Evolutionary conservation across 2,797 vertebrate genomes (phyloP).

Genomic region (Alfaro cultratus): DNA sequence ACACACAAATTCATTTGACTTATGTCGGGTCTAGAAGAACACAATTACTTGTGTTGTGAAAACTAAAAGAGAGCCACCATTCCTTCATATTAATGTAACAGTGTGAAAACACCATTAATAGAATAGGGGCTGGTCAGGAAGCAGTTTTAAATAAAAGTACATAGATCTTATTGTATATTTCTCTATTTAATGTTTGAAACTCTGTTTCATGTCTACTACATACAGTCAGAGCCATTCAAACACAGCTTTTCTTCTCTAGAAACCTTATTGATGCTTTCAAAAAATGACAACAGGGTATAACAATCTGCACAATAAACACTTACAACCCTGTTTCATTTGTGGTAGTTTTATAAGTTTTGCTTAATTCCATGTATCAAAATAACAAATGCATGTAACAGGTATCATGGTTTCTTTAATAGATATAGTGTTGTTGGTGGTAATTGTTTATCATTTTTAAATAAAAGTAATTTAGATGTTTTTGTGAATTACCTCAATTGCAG

Average conservation of each 20-base stretch:
- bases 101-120: neutral
- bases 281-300: neutral
- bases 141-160: neutral
- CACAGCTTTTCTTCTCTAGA: neutral
- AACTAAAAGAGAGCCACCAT: neutral
- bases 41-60: neutral
- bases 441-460: neutral
- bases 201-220: neutral
- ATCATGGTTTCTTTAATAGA: neutral
- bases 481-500: neutral
- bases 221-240: neutral
- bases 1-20: neutral
- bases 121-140: neutral
- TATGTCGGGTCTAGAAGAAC: neutral
- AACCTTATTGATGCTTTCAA: no score
- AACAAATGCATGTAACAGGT: neutral
- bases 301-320: neutral
- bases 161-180: neutral
- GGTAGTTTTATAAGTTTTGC: neutral
- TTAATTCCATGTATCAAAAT: neutral
- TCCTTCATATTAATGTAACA: neutral
- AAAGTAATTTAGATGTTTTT: neutral
- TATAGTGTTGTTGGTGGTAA: neutral
- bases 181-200: neutral
- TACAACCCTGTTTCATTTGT: neutral